phyloP scores from a whole-genome alignment of 2,113 vertebrate species.

The Dicerorhinus sumatrensis region DNA sequence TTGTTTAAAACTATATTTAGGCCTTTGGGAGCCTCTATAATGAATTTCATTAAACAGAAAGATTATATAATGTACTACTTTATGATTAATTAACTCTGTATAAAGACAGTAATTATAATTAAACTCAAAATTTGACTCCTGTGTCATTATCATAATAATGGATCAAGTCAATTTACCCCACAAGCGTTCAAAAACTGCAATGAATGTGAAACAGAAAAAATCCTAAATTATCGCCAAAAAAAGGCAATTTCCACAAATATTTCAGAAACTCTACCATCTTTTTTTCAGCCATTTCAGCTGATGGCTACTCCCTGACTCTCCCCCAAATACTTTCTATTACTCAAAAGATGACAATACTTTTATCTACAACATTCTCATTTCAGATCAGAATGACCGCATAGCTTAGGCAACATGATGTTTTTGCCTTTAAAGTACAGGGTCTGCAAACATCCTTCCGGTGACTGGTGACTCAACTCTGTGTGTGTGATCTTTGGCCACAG shows the following conservation, averaged over 20 bases:
- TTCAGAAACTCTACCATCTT: background rate
- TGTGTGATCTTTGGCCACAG: background rate
- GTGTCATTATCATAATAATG: constrained; percentile 80
- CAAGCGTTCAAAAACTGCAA: constrained; percentile 67
- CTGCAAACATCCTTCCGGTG: background rate
- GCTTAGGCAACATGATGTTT: background rate
- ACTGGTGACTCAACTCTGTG: constrained; percentile 17
- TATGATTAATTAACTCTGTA: constrained; percentile 86
- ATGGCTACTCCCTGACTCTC: background rate
- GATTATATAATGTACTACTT: constrained; percentile 81
- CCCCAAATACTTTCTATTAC: background rate
- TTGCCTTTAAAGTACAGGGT: constrained; percentile 57
- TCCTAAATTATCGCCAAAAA: constrained; percentile 36
- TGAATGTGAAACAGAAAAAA: constrained; percentile 47
- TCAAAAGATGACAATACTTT: constrained; percentile 49
- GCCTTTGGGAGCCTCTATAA: constrained; percentile 76
- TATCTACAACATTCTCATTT: constrained; percentile 45
- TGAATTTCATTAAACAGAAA: constrained; percentile 84
- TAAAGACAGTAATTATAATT: constrained; percentile 87
- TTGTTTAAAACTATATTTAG: constrained; percentile 81
- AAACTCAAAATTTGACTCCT: constrained; percentile 83
- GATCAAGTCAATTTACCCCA: constrained; percentile 82
- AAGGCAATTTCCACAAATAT: background rate
- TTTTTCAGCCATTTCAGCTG: background rate
- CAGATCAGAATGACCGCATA: background rate